These are phyloP conservation scores for Oxytorus armatus DNA, from an alignment of 2,888 invertebrate genomes.

Conservation along the genomic window DNA sequence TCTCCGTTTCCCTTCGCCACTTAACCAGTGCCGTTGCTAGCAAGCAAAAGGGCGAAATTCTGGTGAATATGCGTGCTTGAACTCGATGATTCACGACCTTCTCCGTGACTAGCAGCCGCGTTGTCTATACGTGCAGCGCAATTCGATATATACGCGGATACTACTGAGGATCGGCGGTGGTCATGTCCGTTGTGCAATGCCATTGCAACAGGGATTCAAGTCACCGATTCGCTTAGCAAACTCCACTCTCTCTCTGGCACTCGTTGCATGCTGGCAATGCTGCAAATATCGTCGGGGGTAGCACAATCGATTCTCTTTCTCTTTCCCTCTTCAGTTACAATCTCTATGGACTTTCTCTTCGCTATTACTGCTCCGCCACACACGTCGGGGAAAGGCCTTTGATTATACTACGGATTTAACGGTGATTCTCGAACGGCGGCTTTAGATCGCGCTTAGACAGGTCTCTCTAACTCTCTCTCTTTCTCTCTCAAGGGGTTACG, in stretches of 20 bases:
- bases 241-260: neutral
- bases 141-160: neutral
- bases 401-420: conserved; percentile 78
- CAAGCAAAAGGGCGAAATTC: neutral
- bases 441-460: conserved; percentile 76
- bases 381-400: conserved; percentile 70
- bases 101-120: neutral
- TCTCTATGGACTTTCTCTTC: neutral
- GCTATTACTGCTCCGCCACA: neutral
- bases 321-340: conserved; percentile 24
- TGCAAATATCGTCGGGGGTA: neutral
- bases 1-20: conserved; percentile 29
- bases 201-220: conserved; percentile 32
- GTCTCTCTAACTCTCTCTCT: conserved; percentile 14
- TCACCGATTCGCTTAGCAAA: conserved; percentile 45
- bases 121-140: neutral
- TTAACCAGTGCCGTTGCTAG: neutral
- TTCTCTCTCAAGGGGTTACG: conserved; percentile 6
- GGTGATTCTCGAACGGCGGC: conserved; percentile 73
- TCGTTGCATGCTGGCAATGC: neutral
- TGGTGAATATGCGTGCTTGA: neutral
- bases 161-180: conserved; percentile 48
- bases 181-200: conserved; percentile 38
- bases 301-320: conserved; percentile 5
- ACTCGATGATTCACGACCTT: neutral